These are phyloP conservation scores for Cotesia congregata DNA, from an alignment of 2,888 invertebrate species.

Conservation along the genomic window DNA sequence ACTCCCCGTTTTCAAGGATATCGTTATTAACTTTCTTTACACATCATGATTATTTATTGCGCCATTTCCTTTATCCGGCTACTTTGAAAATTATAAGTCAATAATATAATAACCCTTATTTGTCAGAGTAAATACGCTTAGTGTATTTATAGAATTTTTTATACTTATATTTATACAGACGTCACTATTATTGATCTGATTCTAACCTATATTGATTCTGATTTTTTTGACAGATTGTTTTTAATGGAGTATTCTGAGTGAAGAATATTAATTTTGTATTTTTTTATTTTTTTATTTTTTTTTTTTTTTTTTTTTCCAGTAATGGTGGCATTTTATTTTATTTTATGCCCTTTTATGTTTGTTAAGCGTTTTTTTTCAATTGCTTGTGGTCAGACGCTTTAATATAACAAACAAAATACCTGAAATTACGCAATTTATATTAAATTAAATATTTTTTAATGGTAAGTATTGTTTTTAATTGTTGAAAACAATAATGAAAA, in stretches of 20 bases:
- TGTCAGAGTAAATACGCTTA: too few relatives aligned
- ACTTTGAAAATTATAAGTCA: background rate
- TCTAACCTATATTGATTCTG: too few relatives aligned
- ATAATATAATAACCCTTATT: background rate
- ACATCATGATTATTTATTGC: background rate
- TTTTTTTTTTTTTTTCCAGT: background rate
- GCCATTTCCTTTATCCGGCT: background rate
- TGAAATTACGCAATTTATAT: background rate
- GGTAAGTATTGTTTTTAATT: background rate
- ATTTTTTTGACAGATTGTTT: too few relatives aligned
- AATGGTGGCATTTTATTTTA: background rate
- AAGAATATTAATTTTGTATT: too few relatives aligned
- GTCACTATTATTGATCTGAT: too few relatives aligned
- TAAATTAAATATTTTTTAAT: background rate
- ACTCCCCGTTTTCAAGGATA: constrained; percentile 38
- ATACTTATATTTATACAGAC: too few relatives aligned
- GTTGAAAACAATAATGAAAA: background rate
- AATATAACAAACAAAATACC: background rate
- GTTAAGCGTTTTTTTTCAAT: background rate
- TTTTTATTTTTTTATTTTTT: background rate
- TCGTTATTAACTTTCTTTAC: background rate
- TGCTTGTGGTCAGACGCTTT: background rate
- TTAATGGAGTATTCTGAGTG: too few relatives aligned
- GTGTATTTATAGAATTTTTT: too few relatives aligned
- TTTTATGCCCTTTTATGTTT: background rate